A percentile compares a stretch with the other conserved stretches of the same genome.
phyloP scores from a whole-genome alignment of 92 coral and sea anemone genomes.

The Montipora capitata region DNA sequence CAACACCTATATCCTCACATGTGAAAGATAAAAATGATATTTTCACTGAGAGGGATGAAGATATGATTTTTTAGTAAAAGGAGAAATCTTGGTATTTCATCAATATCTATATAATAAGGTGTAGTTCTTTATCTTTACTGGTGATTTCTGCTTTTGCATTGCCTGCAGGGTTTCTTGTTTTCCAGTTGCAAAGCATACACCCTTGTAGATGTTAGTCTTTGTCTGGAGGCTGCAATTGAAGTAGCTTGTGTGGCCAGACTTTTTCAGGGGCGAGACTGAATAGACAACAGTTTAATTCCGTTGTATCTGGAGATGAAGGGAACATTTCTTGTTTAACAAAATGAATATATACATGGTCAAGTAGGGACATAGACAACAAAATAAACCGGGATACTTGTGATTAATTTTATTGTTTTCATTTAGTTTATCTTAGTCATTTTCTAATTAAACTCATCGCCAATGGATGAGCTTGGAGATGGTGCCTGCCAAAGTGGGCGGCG shows the following conservation, averaged over 20 bases:
- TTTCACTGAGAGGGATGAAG: slow-evolving; percentile 13
- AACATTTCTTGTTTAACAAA: neutral
- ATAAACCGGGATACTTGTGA: too few species aligned
- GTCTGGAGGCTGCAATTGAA: slow-evolving; percentile 76
- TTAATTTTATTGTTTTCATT: too few species aligned
- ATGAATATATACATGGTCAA: neutral
- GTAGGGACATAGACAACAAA: neutral
- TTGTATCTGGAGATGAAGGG: neutral
- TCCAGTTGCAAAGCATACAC: slow-evolving; percentile 76
- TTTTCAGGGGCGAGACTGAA: slow-evolving; percentile 58
- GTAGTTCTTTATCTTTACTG: slow-evolving; percentile 70
- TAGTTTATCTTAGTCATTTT: too few species aligned
- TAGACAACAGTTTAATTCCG: slow-evolving; percentile 69
- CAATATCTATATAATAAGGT: neutral
- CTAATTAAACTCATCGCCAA: too few species aligned
- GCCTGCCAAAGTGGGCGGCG: too few species aligned
- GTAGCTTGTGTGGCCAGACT: slow-evolving; percentile 56
- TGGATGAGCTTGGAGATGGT: too few species aligned
- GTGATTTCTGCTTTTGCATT: slow-evolving; percentile 62
- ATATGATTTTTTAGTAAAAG: too few species aligned
- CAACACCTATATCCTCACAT: too few species aligned
- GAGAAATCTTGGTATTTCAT: too few species aligned
- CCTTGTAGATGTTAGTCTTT: slow-evolving; percentile 35
- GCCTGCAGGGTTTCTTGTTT: slow-evolving; percentile 52
- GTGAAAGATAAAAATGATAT: too few species aligned